phyloP scores from a whole-genome alignment of 1,140 invertebrate species.

The Pararge aegeria region DNA sequence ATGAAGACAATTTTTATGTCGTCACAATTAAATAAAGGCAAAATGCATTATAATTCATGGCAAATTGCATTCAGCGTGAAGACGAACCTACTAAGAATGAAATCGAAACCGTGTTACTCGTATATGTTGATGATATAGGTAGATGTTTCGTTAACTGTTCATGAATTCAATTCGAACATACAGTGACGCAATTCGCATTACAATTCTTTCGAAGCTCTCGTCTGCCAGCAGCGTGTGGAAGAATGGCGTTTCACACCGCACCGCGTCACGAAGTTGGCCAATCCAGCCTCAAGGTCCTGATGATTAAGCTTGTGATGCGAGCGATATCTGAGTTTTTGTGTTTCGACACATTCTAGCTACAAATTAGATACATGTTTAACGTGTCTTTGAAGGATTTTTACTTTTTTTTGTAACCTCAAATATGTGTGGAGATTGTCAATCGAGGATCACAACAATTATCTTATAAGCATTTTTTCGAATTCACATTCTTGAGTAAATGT shows the following conservation, averaged over 20 bases:
- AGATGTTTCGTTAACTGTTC: background rate
- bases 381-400: background rate
- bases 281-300: conserved; percentile 34
- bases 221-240: conserved; percentile 4
- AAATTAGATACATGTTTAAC: background rate
- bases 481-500: too few species aligned
- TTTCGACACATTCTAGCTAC: conserved; percentile 13
- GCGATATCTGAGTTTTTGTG: conserved; percentile 17
- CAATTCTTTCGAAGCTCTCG: conserved; percentile 33
- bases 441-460: too few species aligned
- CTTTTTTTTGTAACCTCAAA: background rate
- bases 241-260: conserved; percentile 34
- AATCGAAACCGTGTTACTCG: too few species aligned
- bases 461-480: too few species aligned
- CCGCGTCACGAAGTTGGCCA: conserved; percentile 30
- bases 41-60: too few species aligned
- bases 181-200: conserved; percentile 29
- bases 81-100: too few species aligned
- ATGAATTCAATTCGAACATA: background rate
- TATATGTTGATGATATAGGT: too few species aligned
- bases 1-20: too few species aligned
- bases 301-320: conserved; percentile 32
- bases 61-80: too few species aligned
- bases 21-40: too few species aligned
- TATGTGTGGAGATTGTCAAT: too few species aligned